These are phyloP conservation scores for Tauraco hartlaubi DNA, from an alignment of 2,797 vertebrate species.

Conservation along the genomic window DNA sequence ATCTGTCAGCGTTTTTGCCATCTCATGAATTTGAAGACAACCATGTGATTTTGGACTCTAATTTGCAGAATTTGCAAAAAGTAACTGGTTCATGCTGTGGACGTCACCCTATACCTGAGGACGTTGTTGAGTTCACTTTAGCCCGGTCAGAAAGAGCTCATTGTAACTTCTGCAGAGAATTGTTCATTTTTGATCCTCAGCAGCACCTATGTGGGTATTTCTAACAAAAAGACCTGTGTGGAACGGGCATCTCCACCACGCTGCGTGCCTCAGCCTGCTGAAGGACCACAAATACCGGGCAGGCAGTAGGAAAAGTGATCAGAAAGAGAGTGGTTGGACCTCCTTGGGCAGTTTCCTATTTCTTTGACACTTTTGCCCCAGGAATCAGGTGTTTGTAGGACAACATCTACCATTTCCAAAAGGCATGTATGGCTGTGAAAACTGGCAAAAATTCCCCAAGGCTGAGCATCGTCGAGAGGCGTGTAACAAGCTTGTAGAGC, in stretches of 20 bases:
- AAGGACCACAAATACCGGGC: background rate
- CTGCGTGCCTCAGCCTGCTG: fast-evolving
- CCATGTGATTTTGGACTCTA: background rate
- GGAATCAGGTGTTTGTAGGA: background rate
- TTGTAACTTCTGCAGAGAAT: background rate
- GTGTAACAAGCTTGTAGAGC: background rate
- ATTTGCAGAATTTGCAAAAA: background rate
- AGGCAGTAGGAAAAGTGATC: background rate
- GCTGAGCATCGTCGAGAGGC: background rate
- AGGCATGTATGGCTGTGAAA: fast-evolving
- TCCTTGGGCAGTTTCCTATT: background rate
- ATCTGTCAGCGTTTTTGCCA: background rate
- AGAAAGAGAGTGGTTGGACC: fast-evolving
- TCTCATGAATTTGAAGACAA: background rate
- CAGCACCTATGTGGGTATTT: fast-evolving
- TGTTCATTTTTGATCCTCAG: fast-evolving
- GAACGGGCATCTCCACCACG: background rate
- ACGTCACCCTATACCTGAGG: background rate
- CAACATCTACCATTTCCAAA: background rate
- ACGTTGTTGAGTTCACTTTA: fast-evolving
- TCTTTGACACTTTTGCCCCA: background rate
- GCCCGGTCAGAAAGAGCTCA: fast-evolving
- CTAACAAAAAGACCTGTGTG: background rate
- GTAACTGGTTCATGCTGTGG: background rate
- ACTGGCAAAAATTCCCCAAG: too few relatives aligned